Evolutionary conservation across 2,888 invertebrate genomes (phyloP), one percentile per base, ranked within the genome.

Genomic region (Escarpia spicata): DNA sequence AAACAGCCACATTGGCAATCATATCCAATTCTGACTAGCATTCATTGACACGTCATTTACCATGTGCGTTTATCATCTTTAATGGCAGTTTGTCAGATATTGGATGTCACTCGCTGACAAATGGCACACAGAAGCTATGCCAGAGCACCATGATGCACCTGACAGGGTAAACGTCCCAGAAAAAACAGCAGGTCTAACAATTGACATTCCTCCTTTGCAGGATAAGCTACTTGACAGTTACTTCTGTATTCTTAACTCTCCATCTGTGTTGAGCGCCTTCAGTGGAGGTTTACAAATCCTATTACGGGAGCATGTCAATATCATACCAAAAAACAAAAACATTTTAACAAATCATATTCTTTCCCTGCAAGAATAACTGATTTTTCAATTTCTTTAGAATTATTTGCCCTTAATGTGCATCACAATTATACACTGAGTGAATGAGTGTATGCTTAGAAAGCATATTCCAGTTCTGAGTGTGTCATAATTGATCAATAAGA

Each of bases 11-110:
- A 75, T 75, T 75, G 75, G 75, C 75, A 19, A 26, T 75, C 75
- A 75, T 75, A 75, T 75, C 75, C 75, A 75, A 75, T 75, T n/a
- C 75, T 75, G 19, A 75, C 75, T 75, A n/a, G 75, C 75, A 75
- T 75, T 75, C 75, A 75, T 19, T 26, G 10, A 26, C 26, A 75
- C 19, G 75, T 26, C 75, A 75, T 75, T 75, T 75, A 75, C 26
- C 19, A 15, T 26, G 75, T 26, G 75, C 26, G 19, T 75, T 75
- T 75, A 75, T 75, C 75, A 75, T 75, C 19, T 75, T 6, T 75
- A 75, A 26, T 26, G 75, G 19, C 75, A 75, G 75, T 75, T 26
- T 75, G 75, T 75, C 19, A 75, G 75, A 75, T 75, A 75, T 75
- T 75, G 75, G 75, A 75, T 75, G 75, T 26, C 75, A 75, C 26